A percentile compares a stretch with the other conserved stretches of the same genome.
Evolutionary conservation across 2,797 vertebrate genomes (phyloP).

Genomic region (Balearica regulorum): DNA sequence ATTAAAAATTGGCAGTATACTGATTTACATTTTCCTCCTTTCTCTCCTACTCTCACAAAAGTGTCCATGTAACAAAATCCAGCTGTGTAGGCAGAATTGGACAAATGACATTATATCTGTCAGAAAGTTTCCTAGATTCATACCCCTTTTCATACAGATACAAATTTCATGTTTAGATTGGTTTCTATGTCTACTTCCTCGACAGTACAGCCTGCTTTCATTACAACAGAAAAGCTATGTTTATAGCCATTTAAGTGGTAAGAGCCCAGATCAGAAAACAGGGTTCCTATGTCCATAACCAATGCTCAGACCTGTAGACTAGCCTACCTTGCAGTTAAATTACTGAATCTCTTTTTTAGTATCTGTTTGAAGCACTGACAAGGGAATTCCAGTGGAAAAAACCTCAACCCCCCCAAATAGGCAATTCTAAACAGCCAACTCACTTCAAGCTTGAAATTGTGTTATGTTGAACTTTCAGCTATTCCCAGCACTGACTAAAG

Average conservation of each 20-base stretch:
- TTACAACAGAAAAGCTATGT: neutral
- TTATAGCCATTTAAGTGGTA: neutral
- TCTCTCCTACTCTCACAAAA: neutral
- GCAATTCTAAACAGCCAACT: neutral
- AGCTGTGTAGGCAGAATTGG: neutral
- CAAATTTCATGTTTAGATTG: neutral
- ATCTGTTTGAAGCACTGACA: neutral
- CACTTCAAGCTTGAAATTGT: neutral
- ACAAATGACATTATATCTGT: neutral
- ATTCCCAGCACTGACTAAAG: neutral
- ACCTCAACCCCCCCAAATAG: rapidly evolving
- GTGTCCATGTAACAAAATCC: neutral
- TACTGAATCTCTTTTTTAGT: neutral
- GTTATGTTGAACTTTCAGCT: neutral
- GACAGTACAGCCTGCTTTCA: neutral
- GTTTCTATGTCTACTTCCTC: neutral
- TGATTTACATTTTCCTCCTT: neutral
- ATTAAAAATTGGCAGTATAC: neutral
- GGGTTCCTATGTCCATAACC: neutral
- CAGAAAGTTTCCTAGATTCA: neutral
- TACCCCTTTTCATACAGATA: neutral
- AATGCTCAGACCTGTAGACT: neutral
- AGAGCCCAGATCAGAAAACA: neutral
- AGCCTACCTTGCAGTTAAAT: neutral
- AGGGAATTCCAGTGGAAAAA: neutral